phyloP scores from a whole-genome alignment of 2,797 vertebrate species.

The Pseudochirops corinnae region DNA sequence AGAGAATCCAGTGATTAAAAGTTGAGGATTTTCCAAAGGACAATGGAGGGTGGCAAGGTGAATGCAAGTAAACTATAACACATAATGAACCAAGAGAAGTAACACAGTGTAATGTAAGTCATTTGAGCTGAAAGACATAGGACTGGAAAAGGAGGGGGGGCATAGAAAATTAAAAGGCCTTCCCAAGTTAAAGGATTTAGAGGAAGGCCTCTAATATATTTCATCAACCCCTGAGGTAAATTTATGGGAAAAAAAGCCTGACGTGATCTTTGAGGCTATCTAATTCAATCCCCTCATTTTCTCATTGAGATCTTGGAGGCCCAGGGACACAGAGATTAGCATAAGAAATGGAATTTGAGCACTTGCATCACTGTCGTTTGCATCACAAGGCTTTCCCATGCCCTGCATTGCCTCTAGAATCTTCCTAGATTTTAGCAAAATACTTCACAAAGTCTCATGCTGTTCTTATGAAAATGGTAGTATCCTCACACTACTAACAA shows the following conservation, averaged over 20 bases:
- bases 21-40: neutral
- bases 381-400: neutral
- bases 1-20: neutral
- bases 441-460: neutral
- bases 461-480: neutral
- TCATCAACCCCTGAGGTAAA: neutral
- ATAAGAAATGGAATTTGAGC: neutral
- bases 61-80: neutral
- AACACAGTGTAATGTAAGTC: neutral
- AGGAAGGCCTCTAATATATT: neutral
- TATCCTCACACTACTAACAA: too few relatives aligned
- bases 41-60: neutral
- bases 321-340: neutral
- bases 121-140: neutral
- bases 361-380: neutral
- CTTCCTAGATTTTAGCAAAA: neutral
- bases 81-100: neutral
- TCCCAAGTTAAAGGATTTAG: neutral
- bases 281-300: neutral
- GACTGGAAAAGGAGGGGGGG: neutral
- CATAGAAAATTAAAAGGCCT: neutral
- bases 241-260: neutral
- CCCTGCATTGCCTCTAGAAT: neutral
- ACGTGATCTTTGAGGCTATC: neutral
- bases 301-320: neutral